These are phyloP conservation scores for Oegoconia quadripuncta DNA, from an alignment of 2,888 invertebrate species.

Conservation along the genomic window DNA sequence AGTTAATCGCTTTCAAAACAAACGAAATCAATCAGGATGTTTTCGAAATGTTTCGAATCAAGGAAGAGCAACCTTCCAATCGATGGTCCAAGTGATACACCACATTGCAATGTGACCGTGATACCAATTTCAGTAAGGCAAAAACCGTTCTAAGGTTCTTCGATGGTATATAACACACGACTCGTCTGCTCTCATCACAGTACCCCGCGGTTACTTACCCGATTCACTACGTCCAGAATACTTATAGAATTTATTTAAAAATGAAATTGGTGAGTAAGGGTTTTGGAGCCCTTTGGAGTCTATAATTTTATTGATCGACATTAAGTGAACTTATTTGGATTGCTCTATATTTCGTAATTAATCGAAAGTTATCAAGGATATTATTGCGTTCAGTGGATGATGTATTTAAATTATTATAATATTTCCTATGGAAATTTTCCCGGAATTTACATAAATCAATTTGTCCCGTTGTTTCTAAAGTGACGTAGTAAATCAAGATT, in stretches of 20 bases:
- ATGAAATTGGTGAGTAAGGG: constrained; percentile 71
- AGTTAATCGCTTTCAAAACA: background rate
- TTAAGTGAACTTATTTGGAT: no score
- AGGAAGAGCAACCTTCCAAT: constrained; percentile 8
- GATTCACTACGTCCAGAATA: constrained; percentile 35
- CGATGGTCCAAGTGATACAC: constrained; percentile 10
- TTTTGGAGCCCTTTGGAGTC: background rate
- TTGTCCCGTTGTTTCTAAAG: no score
- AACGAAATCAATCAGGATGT: constrained; percentile 8
- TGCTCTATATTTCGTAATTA: no score
- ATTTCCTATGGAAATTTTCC: no score
- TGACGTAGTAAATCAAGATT: no score
- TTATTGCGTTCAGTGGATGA: no score
- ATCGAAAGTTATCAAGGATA: no score
- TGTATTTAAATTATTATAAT: no score
- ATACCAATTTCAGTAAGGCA: constrained; percentile 55
- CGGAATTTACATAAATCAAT: no score
- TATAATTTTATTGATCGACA: background rate
- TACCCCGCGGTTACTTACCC: constrained; percentile 43
- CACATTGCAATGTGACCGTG: constrained; percentile 48
- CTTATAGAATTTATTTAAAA: constrained; percentile 26
- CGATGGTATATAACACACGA: constrained; percentile 58
- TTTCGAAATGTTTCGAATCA: constrained; percentile 7
- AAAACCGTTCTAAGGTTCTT: constrained; percentile 41
- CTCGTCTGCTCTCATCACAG: constrained; percentile 55